Evolutionary conservation across 2,888 invertebrate genomes (phyloP), one percentile per base, ranked within the genome.

Genomic region (Pocota personata): DNA sequence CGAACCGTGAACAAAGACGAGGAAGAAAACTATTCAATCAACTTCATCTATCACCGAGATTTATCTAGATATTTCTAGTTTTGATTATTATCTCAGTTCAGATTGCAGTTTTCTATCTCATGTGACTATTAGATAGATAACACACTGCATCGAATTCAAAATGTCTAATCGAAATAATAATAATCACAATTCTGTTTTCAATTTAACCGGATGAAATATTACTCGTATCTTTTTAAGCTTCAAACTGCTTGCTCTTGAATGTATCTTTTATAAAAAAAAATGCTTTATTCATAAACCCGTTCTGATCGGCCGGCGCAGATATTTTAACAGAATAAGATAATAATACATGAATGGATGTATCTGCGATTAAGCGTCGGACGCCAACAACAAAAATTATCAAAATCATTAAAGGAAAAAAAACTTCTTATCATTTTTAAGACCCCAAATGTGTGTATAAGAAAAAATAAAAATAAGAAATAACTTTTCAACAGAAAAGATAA

Each of bases 21-120:
- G 46, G 24, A 71, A 58, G 43, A 19, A 43, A 30, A 24, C 40
- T 57, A 48, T 10, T 57, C 30, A 21, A 64, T 46, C 30, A 46
- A 30, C 16, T 30, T 3, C 14, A 64, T n/a, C 1, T 43, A 7
- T 14, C 37, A 1, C 6, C 19, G 2, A 10, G 14, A 67, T 52
- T 7, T 27, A 10, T 37, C 50, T 52, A 37, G 66, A 67, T 55
- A 19, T 16, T 40, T 55, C 37, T 30, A 16, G 40, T 40, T 19
- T 16, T 19, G 3, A 19, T 19, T 37, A 12, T 16, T 24, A 21
- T 64, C 32, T 32, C 6, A 16, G 16, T 0, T 37, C 12, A 37
- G 12, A n/a, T 21, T 58, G 35, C 30, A 55, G 4, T 52, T 52
- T 52, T 52, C n/a, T n/a, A 6, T 2, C 14, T 43, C 60, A n/a